Base-by-base conservation (phyloP, 2,113 vertebrate species). In the Odocoileus hemionus region DNA sequence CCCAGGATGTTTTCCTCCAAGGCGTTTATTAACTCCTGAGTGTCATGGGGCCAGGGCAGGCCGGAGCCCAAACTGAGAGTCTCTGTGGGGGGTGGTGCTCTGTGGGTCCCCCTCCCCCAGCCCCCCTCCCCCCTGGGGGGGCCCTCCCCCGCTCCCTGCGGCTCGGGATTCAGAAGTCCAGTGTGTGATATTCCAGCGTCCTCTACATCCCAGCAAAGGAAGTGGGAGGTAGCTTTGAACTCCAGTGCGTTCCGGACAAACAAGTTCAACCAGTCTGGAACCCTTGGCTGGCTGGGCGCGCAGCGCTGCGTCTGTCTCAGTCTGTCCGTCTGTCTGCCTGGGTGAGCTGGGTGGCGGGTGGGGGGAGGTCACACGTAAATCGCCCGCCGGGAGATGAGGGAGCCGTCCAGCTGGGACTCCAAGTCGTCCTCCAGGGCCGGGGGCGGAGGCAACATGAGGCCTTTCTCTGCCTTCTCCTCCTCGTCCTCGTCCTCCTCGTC, bases 351-450 rank as follows among this genome's bases (percentile, higher is more conserved):
- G 23, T 11, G 36, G 70, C 7, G 57, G 23, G 23, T 23, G 23
- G 21, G 12, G 70, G 23, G 39, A 7, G n/a, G 39, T 99, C 99
- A 99, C 98, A 99, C 99, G 5, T 99, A 99, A 84, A 99, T 99
- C 0, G 99, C 99, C 98, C 99, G 99, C 98, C 99, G 99, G 21
- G 99, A 99, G 97, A 99, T 99, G 98, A 99, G 99, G 1, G 99
- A 99, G 70, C 99, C 99, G 0, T 99, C 99, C 39, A 99, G 98
- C 97, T 99, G 99, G 33, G 99, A 99, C 98, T 99, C 99, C 99
- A 99, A 99, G 98, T 99, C 99, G 17, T 99, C 99, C 76, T 99
- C 99, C 7, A 99, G 87, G 64, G 99, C 99, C 36, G 99, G 98
- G 30, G 99, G 98, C 2, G 98, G 99, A 15, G 98, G 97, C 90